Percentiles rank a stretch among this genome's conserved stretches.
Evolutionary conservation across 1,140 invertebrate genomes (phyloP).

Genomic region (Heliconius hewitsoni): DNA sequence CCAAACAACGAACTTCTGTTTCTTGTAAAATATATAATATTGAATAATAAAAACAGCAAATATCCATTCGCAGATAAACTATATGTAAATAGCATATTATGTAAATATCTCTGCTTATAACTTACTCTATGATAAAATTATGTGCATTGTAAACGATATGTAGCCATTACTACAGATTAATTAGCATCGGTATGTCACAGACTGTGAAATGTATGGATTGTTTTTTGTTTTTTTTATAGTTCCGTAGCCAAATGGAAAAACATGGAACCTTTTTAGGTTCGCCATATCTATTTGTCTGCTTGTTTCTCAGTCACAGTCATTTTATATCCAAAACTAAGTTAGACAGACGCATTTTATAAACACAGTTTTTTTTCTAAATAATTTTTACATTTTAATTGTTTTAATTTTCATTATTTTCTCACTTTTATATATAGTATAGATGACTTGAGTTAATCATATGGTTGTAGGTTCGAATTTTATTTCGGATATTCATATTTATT

Average conservation of each 20-base stretch:
- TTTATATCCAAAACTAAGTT: no score
- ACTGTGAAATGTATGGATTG: neutral
- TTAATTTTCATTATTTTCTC: no score
- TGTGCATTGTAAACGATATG: slow-evolving; percentile 49
- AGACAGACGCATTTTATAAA: no score
- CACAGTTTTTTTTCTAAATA: no score
- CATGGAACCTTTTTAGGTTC: no score
- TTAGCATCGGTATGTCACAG: slow-evolving; percentile 27
- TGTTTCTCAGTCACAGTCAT: no score
- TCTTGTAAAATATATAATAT: neutral
- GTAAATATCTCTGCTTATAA: neutral
- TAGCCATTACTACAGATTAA: slow-evolving; percentile 44
- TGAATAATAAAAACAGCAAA: neutral
- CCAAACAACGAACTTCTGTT: neutral
- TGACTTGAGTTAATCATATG: no score
- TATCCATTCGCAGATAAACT: neutral
- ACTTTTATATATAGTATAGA: no score
- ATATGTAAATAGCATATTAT: slow-evolving; percentile 4
- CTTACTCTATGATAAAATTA: slow-evolving; percentile 45
- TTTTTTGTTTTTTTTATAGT: neutral
- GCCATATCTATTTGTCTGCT: no score
- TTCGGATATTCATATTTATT: no score
- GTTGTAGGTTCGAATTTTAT: no score
- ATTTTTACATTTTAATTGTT: no score
- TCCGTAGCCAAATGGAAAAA: neutral